A percentile compares a stretch with the other conserved stretches of the same genome.
These are phyloP conservation scores for Halichondria panicea DNA, from an alignment of 37 sponge, comb jelly and placozoan genomes.

Conservation along the genomic window DNA sequence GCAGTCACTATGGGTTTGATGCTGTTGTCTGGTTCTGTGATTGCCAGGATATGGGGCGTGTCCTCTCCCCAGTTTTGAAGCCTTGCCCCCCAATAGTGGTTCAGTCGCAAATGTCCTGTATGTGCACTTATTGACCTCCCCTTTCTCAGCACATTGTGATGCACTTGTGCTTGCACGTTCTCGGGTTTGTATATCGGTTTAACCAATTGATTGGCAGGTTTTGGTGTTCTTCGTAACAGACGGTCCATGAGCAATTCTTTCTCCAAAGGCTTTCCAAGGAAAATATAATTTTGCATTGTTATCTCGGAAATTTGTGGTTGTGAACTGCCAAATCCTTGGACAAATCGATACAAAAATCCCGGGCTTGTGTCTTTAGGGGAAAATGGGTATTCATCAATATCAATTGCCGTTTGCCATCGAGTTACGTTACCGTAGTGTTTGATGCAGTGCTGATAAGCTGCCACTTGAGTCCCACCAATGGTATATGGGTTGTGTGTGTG, in stretches of 20 bases:
- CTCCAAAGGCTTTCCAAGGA: constrained; percentile 50
- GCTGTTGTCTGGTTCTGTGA: constrained; percentile 44
- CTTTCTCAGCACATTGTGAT: constrained; percentile 40
- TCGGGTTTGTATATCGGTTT: constrained; percentile 72
- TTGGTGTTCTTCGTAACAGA: constrained; percentile 46
- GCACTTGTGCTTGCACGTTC: constrained; percentile 45
- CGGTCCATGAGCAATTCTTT: constrained; percentile 53
- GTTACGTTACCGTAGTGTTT: constrained; percentile 38
- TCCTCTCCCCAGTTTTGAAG: constrained; percentile 83
- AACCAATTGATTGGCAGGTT: constrained; percentile 54
- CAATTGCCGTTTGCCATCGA: constrained; percentile 72
- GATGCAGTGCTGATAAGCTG: constrained; percentile 76
- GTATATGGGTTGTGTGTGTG: constrained; percentile 52
- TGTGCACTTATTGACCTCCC: constrained; percentile 37
- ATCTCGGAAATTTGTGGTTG: constrained; percentile 50
- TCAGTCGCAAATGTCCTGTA: constrained; percentile 47
- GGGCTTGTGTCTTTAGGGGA: constrained; percentile 52
- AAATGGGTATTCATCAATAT: constrained; percentile 86
- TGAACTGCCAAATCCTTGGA: constrained; percentile 16
- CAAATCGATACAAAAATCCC: constrained; percentile 57
- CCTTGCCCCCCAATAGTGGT: constrained; percentile 87
- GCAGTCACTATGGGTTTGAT: constrained; percentile 46
- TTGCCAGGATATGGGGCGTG: constrained; percentile 46
- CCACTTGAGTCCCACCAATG: constrained; percentile 48
- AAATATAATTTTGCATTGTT: constrained; percentile 67